Evolutionary conservation across 1,140 invertebrate genomes (phyloP).

Genomic region (Samia ricini): DNA sequence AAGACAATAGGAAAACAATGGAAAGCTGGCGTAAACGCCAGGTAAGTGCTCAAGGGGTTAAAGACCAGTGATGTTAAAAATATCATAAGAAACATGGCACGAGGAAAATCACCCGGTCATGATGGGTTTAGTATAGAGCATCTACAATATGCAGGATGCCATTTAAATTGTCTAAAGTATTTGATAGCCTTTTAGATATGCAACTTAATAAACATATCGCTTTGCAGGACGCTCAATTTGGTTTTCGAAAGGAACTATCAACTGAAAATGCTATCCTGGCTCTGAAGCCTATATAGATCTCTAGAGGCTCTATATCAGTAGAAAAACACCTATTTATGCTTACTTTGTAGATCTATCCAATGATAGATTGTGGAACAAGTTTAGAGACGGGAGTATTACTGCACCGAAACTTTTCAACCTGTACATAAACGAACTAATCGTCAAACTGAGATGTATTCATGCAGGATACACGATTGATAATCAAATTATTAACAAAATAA

Average conservation of each 20-base stretch:
- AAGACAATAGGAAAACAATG: too few relatives aligned
- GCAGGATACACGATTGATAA: neutral
- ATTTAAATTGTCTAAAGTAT: neutral
- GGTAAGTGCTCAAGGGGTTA: too few relatives aligned
- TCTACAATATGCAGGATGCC: neutral
- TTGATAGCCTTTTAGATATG: neutral
- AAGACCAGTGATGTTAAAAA: neutral
- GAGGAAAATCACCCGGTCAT: slow-evolving; percentile 2
- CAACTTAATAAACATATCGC: neutral
- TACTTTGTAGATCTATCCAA: slow-evolving; percentile 1
- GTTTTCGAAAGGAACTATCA: too few relatives aligned
- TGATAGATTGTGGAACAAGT: neutral
- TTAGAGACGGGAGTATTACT: neutral
- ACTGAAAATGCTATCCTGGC: too few relatives aligned
- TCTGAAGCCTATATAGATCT: too few relatives aligned
- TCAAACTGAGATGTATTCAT: neutral
- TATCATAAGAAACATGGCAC: neutral
- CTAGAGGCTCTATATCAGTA: neutral
- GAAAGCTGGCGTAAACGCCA: too few relatives aligned
- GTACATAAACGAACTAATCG: too few relatives aligned
- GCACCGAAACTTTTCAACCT: neutral
- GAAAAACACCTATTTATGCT: slow-evolving; percentile 6
- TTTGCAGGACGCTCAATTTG: too few relatives aligned
- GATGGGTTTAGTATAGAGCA: slow-evolving; percentile 5
- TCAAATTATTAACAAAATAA: neutral